These are phyloP conservation scores for Suncus etruscus DNA, from an alignment of 2,113 vertebrate species.

Conservation along the genomic window DNA sequence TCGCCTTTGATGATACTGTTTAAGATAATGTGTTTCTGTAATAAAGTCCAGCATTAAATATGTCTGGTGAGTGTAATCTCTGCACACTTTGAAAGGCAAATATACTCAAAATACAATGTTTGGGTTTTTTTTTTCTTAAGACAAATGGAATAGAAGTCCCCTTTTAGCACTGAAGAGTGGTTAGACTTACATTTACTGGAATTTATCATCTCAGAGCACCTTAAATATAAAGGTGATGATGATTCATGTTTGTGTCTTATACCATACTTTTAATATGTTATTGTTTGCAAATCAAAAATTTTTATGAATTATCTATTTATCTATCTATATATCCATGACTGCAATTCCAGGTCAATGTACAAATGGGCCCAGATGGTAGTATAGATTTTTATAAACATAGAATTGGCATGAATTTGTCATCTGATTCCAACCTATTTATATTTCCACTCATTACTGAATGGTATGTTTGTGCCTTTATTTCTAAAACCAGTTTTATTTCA, in stretches of 20 bases:
- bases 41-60: background rate
- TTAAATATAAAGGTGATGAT: slow-evolving; percentile 8
- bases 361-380: background rate
- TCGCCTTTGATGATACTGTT: background rate
- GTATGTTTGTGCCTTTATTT: rapidly evolving
- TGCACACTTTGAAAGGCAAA: slow-evolving; percentile 38
- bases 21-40: background rate
- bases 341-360: background rate
- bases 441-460: background rate
- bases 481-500: background rate
- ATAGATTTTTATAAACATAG: background rate
- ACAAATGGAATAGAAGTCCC: background rate
- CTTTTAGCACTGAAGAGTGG: background rate
- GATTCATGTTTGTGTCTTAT: background rate
- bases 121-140: background rate
- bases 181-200: background rate
- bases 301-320: no score
- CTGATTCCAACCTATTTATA: background rate
- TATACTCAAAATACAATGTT: slow-evolving; percentile 35
- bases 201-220: background rate
- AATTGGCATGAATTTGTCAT: no score
- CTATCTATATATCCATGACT: background rate
- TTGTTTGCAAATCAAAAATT: background rate
- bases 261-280: background rate
- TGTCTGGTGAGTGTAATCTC: background rate